Percentiles rank a stretch among this genome's conserved stretches.
Conservation (phyloP, 2,888 invertebrate genomes). For the Dione vanillae region DNA sequence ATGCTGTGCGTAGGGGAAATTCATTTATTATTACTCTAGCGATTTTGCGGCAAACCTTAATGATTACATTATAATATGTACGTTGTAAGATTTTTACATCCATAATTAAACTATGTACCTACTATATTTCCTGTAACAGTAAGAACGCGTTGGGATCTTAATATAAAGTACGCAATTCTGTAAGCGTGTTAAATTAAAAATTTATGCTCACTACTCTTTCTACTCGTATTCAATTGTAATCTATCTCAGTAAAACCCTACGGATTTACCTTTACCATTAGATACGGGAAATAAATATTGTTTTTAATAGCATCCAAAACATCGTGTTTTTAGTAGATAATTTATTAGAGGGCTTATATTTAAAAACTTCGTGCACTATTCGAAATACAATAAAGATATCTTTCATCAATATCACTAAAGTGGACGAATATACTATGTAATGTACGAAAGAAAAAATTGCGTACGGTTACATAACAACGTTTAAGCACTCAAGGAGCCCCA, state of each 20-base stretch:
- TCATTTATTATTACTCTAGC: conserved; percentile 31
- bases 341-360: conserved; percentile 72
- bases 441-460: not conserved
- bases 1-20: conserved; percentile 40
- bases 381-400: conserved; percentile 30
- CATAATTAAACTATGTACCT: not conserved
- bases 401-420: conserved; percentile 28
- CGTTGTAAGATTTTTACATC: too few relatives aligned
- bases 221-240: conserved; percentile 30
- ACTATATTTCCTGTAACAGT: not conserved
- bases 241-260: conserved; percentile 28
- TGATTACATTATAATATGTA: not conserved
- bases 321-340: conserved; percentile 60
- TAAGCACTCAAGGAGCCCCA: conserved; percentile 12
- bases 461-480: conserved; percentile 4
- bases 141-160: conserved; percentile 6
- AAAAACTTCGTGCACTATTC: conserved; percentile 60
- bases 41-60: not conserved
- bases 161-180: conserved; percentile 7
- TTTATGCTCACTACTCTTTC: conserved; percentile 28
- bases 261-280: conserved; percentile 8
- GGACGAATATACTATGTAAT: not conserved
- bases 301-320: not conserved
- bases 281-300: conserved; percentile 8
- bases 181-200: conserved; percentile 35